phyloP scores from a whole-genome alignment of 2,113 vertebrate genomes.

The Catharus bicknelli region DNA sequence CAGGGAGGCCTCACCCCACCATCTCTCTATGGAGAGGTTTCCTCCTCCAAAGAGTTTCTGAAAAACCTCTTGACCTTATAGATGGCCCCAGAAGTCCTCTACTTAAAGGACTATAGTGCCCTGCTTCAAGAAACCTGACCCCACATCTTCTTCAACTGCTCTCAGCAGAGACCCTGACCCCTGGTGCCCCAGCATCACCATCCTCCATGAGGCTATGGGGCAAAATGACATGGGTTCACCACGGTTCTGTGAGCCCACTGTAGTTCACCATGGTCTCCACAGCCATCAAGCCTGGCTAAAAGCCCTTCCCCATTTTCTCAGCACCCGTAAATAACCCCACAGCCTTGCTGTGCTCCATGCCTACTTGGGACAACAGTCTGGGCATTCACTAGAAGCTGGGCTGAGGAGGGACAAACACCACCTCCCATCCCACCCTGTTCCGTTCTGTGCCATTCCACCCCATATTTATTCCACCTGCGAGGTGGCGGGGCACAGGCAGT shows the following conservation, averaged over 20 bases:
- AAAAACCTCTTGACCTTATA: not conserved
- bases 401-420: not conserved
- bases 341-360: not conserved
- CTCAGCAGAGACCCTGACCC: not conserved
- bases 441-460: not conserved
- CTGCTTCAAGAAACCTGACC: not conserved
- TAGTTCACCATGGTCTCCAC: not conserved
- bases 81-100: not conserved
- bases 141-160: not conserved
- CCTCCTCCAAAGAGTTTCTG: not conserved
- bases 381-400: not conserved
- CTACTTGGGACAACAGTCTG: accelerated
- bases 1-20: not conserved
- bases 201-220: accelerated
- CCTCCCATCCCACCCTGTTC: too few species aligned
- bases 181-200: not conserved
- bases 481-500: not conserved
- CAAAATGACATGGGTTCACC: not conserved
- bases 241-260: not conserved
- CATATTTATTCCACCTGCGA: not conserved
- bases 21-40: not conserved
- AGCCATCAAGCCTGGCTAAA: not conserved
- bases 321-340: not conserved
- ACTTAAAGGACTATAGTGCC: not conserved
- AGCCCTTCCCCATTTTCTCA: not conserved